A percentile compares a stretch with the other conserved stretches of the same genome.
Conservation (phyloP, 2,797 vertebrate species). For the Hyperoplus immaculatus region DNA sequence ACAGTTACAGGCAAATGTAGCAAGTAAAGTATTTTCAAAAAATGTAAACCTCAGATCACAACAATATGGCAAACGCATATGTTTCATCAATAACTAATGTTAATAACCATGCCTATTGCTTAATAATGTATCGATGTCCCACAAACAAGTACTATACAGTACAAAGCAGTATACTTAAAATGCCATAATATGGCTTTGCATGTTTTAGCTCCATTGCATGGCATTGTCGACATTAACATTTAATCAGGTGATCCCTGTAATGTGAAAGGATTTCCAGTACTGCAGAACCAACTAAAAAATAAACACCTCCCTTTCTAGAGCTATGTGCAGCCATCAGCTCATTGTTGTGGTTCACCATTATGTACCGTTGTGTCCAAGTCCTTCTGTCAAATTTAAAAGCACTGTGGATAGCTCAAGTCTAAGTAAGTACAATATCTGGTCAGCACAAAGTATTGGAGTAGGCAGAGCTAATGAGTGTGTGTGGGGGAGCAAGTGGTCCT, state of each 20-base stretch:
- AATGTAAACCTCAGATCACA: conserved; percentile 11
- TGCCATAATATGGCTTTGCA: not conserved
- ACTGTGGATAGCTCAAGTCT: no score
- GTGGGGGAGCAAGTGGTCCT: not conserved
- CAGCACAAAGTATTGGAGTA: not conserved
- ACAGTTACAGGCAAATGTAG: conserved; percentile 22
- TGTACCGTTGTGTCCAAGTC: not conserved
- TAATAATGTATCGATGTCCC: not conserved
- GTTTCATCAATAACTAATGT: conserved; percentile 3
- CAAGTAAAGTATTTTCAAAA: conserved; percentile 32
- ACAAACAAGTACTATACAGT: not conserved
- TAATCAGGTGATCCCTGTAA: not conserved
- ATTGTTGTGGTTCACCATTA: not conserved
- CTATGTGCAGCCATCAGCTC: not conserved
- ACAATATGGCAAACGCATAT: conserved; percentile 6
- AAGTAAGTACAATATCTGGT: not conserved
- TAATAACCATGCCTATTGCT: conserved; percentile 1
- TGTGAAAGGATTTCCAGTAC: not conserved
- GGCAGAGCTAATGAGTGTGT: not conserved
- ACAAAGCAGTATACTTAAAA: not conserved
- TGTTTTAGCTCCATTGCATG: not conserved
- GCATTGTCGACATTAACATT: not conserved
- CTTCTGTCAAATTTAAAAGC: not conserved
- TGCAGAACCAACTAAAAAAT: not conserved
- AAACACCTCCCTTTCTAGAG: not conserved